Evolutionary conservation across 35 echinoderm and acorn worm species (phyloP).

Genomic region (Holothuria glaberrima): DNA sequence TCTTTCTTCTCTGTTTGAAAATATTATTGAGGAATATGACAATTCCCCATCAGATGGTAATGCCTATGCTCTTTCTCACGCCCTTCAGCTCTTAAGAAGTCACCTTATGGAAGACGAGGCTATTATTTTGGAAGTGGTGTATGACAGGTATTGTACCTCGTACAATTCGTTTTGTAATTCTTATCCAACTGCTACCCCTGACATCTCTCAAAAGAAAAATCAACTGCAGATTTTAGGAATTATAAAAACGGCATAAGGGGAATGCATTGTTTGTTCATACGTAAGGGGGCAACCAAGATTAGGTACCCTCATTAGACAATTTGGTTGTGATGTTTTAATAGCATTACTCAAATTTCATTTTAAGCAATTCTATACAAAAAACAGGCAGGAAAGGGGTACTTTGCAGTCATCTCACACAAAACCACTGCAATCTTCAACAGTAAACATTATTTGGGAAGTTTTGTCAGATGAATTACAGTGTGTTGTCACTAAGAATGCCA

Average conservation of each 20-base stretch:
- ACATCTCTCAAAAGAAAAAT: neutral
- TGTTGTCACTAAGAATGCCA: neutral
- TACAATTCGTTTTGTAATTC: neutral
- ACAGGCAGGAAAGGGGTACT: neutral
- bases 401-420: neutral
- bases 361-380: neutral
- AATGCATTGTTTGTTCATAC: neutral
- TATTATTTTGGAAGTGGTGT: conserved; percentile 1
- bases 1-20: neutral
- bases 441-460: neutral
- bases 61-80: neutral
- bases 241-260: neutral
- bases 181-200: neutral
- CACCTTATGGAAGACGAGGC: neutral
- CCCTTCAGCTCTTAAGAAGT: neutral
- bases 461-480: neutral
- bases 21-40: neutral
- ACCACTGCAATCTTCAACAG: too few species aligned
- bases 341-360: neutral
- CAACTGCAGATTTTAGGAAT: neutral
- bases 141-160: neutral
- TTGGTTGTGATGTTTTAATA: neutral
- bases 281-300: neutral
- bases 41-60: neutral
- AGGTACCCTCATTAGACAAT: neutral